These are phyloP conservation scores for Mobula hypostoma DNA, from an alignment of 2,113 vertebrate species.

Conservation along the genomic window DNA sequence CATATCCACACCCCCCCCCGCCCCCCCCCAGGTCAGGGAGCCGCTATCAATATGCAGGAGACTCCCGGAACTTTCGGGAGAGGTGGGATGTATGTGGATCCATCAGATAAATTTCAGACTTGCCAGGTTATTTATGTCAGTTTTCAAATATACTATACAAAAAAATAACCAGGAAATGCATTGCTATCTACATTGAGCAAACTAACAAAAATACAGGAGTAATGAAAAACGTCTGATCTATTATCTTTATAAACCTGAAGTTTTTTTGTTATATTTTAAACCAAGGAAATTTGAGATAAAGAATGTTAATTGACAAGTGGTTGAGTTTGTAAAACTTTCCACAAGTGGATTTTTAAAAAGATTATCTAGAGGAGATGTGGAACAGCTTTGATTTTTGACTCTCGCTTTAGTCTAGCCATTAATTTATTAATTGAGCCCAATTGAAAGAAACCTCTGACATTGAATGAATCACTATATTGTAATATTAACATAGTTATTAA, in stretches of 20 bases:
- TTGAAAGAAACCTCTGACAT: background rate
- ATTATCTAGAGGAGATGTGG: background rate
- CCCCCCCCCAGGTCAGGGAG: no score
- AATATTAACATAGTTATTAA: background rate
- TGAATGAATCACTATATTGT: constrained; percentile 16
- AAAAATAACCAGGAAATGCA: background rate
- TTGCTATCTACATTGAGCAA: background rate
- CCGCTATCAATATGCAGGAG: no score
- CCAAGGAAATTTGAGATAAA: background rate
- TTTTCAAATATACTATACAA: background rate
- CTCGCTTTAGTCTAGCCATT: background rate
- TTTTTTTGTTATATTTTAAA: background rate
- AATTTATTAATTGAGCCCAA: background rate
- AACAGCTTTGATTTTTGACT: constrained; percentile 25
- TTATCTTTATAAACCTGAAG: background rate
- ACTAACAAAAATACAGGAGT: background rate
- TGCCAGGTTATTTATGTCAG: background rate
- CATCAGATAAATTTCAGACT: no score
- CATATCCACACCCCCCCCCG: no score
- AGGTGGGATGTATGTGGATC: no score
- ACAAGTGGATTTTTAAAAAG: background rate
- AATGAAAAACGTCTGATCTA: background rate
- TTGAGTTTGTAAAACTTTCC: background rate
- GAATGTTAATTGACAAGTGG: background rate
- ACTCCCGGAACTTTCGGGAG: no score